phyloP scores from a whole-genome alignment of 2,888 invertebrate genomes.

The Dynastes grantii region DNA sequence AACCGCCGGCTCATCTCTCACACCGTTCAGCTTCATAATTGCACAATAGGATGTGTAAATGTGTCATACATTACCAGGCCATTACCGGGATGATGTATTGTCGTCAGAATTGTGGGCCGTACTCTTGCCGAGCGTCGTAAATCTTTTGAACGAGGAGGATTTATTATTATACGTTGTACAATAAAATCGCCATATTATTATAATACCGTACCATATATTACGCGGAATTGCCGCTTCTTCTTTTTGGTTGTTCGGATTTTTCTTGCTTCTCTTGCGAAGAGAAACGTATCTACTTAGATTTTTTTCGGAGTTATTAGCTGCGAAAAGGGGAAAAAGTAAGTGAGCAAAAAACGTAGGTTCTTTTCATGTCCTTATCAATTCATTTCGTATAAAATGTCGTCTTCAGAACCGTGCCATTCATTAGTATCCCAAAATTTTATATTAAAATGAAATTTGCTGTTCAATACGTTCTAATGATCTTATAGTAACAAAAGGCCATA shows the following conservation, averaged over 20 bases:
- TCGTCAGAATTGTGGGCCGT: conserved; percentile 27
- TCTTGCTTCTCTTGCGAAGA: neutral
- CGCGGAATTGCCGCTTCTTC: neutral
- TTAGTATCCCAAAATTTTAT: too few relatives aligned
- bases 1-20: neutral
- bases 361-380: too few relatives aligned
- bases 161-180: conserved; percentile 41
- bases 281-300: too few relatives aligned
- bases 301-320: neutral
- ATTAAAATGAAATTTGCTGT: too few relatives aligned
- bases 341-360: too few relatives aligned
- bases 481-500: too few relatives aligned
- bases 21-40: conserved; percentile 28
- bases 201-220: conserved; percentile 39
- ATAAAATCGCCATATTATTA: conserved; percentile 45
- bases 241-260: neutral
- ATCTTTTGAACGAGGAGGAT: conserved; percentile 26
- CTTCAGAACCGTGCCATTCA: too few relatives aligned
- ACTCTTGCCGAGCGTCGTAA: conserved; percentile 35
- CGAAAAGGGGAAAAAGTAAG: too few relatives aligned
- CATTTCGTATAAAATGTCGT: too few relatives aligned
- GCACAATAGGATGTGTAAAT: conserved; percentile 32
- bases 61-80: conserved; percentile 44
- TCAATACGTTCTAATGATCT: too few relatives aligned
- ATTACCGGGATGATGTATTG: conserved; percentile 42